Evolutionary conservation across 2,888 invertebrate species (phyloP).

Genomic region (Diachrysia chrysitis): DNA sequence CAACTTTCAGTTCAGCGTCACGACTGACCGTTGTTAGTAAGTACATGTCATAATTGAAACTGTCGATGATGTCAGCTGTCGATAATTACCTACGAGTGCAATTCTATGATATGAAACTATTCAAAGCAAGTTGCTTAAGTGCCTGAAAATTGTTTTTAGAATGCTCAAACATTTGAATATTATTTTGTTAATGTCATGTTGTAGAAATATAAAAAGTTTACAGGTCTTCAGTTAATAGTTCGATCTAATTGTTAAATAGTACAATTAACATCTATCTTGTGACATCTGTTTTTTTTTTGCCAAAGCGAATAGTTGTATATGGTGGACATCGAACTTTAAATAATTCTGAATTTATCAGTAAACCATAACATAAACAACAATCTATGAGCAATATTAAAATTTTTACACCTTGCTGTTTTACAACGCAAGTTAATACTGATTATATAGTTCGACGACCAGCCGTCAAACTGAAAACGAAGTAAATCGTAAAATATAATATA

Average conservation of each 20-base stretch:
- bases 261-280: too few species aligned
- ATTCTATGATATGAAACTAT: constrained; percentile 17
- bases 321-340: neutral
- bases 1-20: constrained; percentile 12
- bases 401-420: constrained; percentile 24
- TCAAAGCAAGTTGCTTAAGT: neutral
- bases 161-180: too few species aligned
- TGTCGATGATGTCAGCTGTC: constrained; percentile 49
- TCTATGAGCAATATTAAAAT: constrained; percentile 19
- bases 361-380: constrained; percentile 6
- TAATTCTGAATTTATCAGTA: neutral
- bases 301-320: neutral
- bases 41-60: constrained; percentile 31
- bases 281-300: too few species aligned
- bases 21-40: constrained; percentile 6
- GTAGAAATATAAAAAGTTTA: too few species aligned
- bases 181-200: too few species aligned
- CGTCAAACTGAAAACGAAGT: too few species aligned
- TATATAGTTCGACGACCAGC: too few species aligned
- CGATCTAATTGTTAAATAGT: too few species aligned
- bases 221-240: too few species aligned
- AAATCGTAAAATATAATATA: too few species aligned
- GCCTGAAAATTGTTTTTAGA: too few species aligned
- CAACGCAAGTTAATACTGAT: constrained; percentile 25
- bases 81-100: constrained; percentile 38